A percentile compares a stretch with the other conserved stretches of the same genome.
Evolutionary conservation across 1,140 invertebrate species (phyloP).

Genomic region (Cydia pomonella): DNA sequence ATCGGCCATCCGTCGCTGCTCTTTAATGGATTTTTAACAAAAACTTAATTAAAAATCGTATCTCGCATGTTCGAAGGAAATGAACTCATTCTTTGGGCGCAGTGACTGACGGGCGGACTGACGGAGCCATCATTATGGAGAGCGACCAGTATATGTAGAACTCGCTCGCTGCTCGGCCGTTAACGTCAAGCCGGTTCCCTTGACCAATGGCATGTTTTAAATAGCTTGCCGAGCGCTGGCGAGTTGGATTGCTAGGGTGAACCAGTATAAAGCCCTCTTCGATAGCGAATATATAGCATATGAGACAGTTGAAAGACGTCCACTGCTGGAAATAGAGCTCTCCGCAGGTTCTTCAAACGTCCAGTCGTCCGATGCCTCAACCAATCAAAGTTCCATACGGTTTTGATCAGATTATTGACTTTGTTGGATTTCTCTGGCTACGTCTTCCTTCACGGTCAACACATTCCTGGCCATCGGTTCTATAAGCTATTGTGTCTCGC

Average conservation of each 20-base stretch:
- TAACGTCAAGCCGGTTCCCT: slow-evolving; percentile 43
- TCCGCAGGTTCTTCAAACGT: too few relatives aligned
- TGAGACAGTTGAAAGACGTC: too few relatives aligned
- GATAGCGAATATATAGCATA: too few relatives aligned
- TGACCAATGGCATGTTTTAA: background rate
- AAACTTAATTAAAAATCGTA: slow-evolving; percentile 80
- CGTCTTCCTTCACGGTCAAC: too few relatives aligned
- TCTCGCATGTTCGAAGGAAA: slow-evolving; percentile 76
- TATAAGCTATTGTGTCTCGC: too few relatives aligned
- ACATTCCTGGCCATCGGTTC: too few relatives aligned
- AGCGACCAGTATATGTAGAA: slow-evolving; percentile 51
- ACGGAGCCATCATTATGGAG: slow-evolving; percentile 68
- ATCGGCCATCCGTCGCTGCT: slow-evolving; percentile 55
- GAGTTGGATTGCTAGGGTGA: slow-evolving; percentile 38
- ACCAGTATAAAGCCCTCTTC: background rate
- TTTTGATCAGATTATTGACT: too few relatives aligned
- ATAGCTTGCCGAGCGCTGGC: slow-evolving; percentile 4
- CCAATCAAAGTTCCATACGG: too few relatives aligned
- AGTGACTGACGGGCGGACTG: slow-evolving; percentile 71
- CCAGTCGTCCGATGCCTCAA: too few relatives aligned
- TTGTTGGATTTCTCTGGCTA: too few relatives aligned
- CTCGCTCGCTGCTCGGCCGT: slow-evolving; percentile 38
- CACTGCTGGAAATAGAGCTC: too few relatives aligned
- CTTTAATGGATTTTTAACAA: slow-evolving; percentile 78
- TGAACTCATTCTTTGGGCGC: slow-evolving; percentile 76